Evolutionary conservation across 2,113 vertebrate species (phyloP).

Genomic region (Petroica traversi): DNA sequence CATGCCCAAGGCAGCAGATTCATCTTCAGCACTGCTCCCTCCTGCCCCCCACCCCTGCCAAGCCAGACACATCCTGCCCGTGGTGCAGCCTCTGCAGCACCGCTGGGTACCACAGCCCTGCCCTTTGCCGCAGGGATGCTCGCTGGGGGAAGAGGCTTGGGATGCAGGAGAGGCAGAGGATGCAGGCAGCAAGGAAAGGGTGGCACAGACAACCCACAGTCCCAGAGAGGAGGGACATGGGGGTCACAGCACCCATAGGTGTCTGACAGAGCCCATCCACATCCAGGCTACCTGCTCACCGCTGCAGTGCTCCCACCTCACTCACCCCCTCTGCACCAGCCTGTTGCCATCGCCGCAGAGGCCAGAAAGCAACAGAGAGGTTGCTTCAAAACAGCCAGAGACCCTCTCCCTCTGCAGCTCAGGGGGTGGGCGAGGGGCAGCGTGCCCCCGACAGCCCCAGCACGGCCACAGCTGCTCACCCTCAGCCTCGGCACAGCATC

Average conservation of each 20-base stretch:
- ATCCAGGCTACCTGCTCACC: neutral
- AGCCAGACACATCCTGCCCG: neutral
- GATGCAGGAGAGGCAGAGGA: neutral
- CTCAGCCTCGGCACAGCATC: neutral
- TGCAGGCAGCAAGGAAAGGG: neutral
- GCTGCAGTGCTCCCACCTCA: neutral
- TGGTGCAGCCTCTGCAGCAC: slow-evolving; percentile 21
- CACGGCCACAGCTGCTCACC: neutral
- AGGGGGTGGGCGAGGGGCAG: neutral
- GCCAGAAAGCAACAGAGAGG: neutral
- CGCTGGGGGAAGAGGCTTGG: rapidly evolving
- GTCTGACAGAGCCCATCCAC: neutral
- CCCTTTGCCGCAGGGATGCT: neutral
- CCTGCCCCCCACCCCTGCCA: rapidly evolving
- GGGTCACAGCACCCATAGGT: neutral
- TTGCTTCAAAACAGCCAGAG: neutral
- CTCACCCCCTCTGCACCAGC: neutral
- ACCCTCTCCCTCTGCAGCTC: neutral
- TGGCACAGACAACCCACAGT: neutral
- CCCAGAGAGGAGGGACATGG: rapidly evolving
- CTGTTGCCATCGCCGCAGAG: neutral
- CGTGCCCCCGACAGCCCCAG: rapidly evolving
- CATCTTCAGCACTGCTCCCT: neutral
- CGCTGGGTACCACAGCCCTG: neutral
- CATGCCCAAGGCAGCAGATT: neutral